Evolutionary conservation across 92 coral and sea anemone species (phyloP).

Genomic region (Siderastrea siderea): DNA sequence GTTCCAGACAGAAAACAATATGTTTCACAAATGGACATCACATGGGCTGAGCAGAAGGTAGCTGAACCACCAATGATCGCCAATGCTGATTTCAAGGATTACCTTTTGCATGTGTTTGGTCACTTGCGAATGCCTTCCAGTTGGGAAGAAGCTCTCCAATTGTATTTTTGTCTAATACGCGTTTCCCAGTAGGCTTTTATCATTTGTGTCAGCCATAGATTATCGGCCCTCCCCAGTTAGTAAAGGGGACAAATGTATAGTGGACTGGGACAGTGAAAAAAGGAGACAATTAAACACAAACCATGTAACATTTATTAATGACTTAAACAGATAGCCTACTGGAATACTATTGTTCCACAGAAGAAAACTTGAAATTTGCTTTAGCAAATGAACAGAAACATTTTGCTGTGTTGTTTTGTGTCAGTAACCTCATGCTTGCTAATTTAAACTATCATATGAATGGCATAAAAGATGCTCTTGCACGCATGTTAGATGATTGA

Average conservation of each 20-base stretch:
- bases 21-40: slow-evolving; percentile 52
- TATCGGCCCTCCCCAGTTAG: neutral
- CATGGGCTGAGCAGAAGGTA: slow-evolving; percentile 65
- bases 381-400: neutral
- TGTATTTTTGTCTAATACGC: slow-evolving; percentile 39
- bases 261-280: slow-evolving; percentile 11
- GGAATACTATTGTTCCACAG: neutral
- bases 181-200: slow-evolving; percentile 31
- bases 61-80: slow-evolving; percentile 48
- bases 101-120: slow-evolving; percentile 63
- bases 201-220: neutral
- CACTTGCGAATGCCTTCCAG: slow-evolving; percentile 46
- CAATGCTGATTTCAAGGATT: slow-evolving; percentile 54
- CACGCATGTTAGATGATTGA: too few relatives aligned
- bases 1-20: slow-evolving; percentile 52
- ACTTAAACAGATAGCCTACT: neutral
- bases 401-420: too few relatives aligned
- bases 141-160: slow-evolving; percentile 55
- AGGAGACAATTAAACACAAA: neutral
- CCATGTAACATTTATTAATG: neutral
- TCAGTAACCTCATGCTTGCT: too few relatives aligned
- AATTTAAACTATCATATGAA: too few relatives aligned
- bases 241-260: neutral
- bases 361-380: neutral
- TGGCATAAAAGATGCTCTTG: too few relatives aligned